Evolutionary conservation across 2,113 vertebrate species (phyloP), one percentile per base, ranked within the genome.

Genomic region (Neomonachus schauinslandi): DNA sequence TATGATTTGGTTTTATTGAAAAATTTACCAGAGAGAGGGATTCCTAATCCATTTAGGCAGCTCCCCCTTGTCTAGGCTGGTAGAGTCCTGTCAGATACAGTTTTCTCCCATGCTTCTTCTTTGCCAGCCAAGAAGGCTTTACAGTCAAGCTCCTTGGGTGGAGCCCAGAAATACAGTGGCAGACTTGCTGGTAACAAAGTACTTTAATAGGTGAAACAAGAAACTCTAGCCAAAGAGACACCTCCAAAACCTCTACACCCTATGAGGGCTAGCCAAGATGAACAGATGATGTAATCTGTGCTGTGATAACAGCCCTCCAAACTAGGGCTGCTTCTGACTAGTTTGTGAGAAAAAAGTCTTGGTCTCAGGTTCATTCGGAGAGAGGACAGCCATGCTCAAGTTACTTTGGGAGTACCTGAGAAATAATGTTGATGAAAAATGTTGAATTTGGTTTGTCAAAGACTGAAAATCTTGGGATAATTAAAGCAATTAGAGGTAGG

Each of bases 201-300:
- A 96, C 21, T 26, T 96, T 93, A 63, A 39, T 42, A 92, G 28
- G 28, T 90, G 33, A 92, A 97, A 97, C 9, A 22, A 96, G 69
- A 90, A 89, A 89, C 39, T 80, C 33, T 59, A 95, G 51, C 51
- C 59, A 96, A 55, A 94, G 5, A 83, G 22, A 59, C 18, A 92
- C 28, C 4, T 65, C 55, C 28, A 69, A 36, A 86, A 18, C 57
- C 76, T 71, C 11, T 33, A 89, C 36, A 85, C 42, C 57, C 4
- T 21, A 12, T 10, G 13, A 96, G 16, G 16, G 15, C 14, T 10
- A 57, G 80, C 74, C 81, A 74, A 84, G 2, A 61, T 46, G 67
- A 94, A 19, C 4, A 80, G 46, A 55, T 72, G 79, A 93, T 91
- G 86, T 69, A 36, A 92, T 77, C 72, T 16, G 22, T 10, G 4